Conservation (phyloP, 2,113 vertebrate genomes). For the Callopanchax toddi region DNA sequence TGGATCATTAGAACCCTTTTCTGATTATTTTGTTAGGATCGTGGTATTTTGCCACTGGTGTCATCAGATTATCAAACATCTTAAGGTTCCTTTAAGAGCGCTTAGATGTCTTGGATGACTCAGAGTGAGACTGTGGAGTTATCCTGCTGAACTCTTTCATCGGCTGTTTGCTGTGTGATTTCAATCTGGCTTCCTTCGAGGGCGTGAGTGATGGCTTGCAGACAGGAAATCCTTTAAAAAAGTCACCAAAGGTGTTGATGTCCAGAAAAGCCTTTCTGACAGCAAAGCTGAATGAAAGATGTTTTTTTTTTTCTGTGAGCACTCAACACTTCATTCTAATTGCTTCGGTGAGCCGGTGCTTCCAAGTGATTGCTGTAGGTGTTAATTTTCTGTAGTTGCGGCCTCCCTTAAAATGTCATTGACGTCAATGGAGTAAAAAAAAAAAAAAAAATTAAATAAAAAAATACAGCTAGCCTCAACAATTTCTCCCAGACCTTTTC, state of each 20-base stretch:
- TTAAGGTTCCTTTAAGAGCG: not conserved
- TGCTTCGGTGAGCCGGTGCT: constrained; percentile 54
- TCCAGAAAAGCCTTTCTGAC: constrained; percentile 42
- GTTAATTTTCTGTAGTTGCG: constrained; percentile 58
- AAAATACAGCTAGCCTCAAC: constrained; percentile 25
- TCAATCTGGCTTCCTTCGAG: not conserved
- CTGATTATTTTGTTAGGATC: too few species aligned
- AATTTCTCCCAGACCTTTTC: constrained; percentile 40
- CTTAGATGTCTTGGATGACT: too few species aligned
- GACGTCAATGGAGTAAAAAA: constrained; percentile 51
- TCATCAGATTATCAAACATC: not conserved
- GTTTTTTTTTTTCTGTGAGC: constrained; percentile 15
- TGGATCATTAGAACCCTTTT: not conserved
- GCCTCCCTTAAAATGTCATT: constrained; percentile 58
- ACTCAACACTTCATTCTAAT: constrained; percentile 59
- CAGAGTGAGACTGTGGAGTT: too few species aligned
- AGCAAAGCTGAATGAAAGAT: constrained; percentile 17
- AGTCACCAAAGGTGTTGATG: constrained; percentile 14
- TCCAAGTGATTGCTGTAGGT: constrained; percentile 63
- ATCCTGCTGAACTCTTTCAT: not conserved
- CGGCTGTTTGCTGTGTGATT: not conserved
- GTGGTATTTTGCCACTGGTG: not conserved
- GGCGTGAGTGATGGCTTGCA: not conserved
- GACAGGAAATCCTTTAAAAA: constrained; percentile 54
- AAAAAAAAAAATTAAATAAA: not conserved